phyloP scores from a whole-genome alignment of 2,797 vertebrate genomes.

The Pygocentrus nattereri region DNA sequence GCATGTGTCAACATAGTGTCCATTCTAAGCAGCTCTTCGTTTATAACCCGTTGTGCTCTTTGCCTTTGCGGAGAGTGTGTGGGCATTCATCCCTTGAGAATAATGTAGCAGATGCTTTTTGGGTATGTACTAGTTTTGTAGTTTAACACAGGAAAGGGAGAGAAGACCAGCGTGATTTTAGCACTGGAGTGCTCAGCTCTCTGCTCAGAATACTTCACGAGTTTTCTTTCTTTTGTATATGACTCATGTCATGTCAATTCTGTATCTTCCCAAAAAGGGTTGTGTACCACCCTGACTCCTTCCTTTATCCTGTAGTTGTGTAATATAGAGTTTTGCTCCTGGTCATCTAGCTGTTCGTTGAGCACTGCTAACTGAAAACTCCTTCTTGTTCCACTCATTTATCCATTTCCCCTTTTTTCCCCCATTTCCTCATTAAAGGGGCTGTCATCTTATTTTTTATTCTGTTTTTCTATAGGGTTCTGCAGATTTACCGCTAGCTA shows the following conservation, averaged over 20 bases:
- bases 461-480: too few relatives aligned
- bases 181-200: background rate
- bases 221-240: background rate
- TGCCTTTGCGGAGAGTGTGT: background rate
- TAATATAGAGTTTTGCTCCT: background rate
- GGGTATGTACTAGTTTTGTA: background rate
- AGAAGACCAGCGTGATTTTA: background rate
- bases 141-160: background rate
- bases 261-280: background rate
- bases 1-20: background rate
- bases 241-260: background rate
- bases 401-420: background rate
- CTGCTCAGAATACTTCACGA: background rate
- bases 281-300: background rate
- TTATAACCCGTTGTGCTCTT: background rate
- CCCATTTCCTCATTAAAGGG: background rate
- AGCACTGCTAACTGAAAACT: background rate
- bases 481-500: too few relatives aligned
- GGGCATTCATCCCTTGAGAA: background rate
- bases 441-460: too few relatives aligned
- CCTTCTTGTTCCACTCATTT: background rate
- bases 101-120: background rate
- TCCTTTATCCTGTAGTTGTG: background rate
- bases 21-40: background rate
- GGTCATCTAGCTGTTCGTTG: background rate